Evolutionary conservation across 2,888 invertebrate genomes (phyloP), one percentile per base, ranked within the genome.

Genomic region (Oscheius sp.): DNA sequence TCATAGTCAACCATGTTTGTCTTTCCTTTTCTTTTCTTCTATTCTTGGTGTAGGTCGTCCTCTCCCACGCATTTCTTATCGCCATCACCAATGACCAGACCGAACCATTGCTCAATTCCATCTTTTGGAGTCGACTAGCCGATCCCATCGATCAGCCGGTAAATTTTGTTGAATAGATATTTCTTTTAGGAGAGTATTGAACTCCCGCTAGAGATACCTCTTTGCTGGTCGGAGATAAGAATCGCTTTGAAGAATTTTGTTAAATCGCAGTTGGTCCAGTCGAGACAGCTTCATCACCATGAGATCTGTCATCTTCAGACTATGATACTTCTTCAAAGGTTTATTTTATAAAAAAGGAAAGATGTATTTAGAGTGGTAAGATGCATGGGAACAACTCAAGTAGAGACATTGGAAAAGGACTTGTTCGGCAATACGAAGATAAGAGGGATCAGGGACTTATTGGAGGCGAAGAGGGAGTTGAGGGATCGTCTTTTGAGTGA

Each of bases 61-160:
- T 74, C 8, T 72, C 77, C 2, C 79, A 78, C 44, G 79, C 80
- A 12, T 80, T 80, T 61, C 67, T 80, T 14, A 80, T 80, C 38
- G 80, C 80, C 1, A 79, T 79, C 67, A 80, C 79, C 12, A 79
- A 80, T 47, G 80, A 80, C 61, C 80, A 80, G 44, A 79, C 80
- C 2, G 80, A 80, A 38, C 80, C 80, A 0, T 68, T 80, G 8
- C 71, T 80, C 1, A 72, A 76, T 22, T 80, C 80, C 2, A 80
- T 80, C 9, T 76, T 78, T 67, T 80, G 80, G 80, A 71, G 75
- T 30, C 45, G 80, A 45, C 59, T 80, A n/a, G 49, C 79, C 8
- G 71, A 77, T 44, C 59, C 36, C 17, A 77, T 75, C 67, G 54
- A 57, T 22, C 71, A 74, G 14, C 36, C 65, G 47, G 75, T 73